A percentile compares a stretch with the other conserved stretches of the same genome.
phyloP scores from a whole-genome alignment of 2,113 vertebrate genomes.

The Python bivittatus region DNA sequence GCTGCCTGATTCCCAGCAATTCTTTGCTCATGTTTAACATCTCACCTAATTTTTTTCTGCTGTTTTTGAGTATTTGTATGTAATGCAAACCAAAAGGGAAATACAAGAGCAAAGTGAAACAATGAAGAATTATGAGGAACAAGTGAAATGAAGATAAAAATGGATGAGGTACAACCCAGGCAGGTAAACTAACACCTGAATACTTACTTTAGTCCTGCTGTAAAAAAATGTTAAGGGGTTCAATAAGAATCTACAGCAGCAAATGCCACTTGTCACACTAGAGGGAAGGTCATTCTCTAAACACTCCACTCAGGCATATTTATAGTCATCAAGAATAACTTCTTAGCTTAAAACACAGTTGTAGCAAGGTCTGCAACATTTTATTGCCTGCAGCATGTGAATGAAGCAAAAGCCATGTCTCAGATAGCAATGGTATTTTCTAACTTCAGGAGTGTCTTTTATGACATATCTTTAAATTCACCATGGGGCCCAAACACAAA shows the following conservation, averaged over 20 bases:
- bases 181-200: neutral
- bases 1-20: neutral
- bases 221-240: neutral
- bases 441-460: conserved; percentile 21
- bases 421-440: conserved; percentile 37
- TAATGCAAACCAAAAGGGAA: neutral
- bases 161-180: neutral
- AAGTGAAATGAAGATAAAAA: conserved; percentile 1
- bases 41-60: neutral
- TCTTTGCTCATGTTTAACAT: neutral
- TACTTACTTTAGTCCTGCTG: neutral
- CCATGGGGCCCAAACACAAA: accelerated
- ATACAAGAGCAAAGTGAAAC: neutral
- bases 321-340: neutral
- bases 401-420: conserved; percentile 11
- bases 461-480: conserved; percentile 36
- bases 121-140: neutral
- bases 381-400: conserved; percentile 10
- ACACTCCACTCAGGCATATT: conserved; percentile 17
- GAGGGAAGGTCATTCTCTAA: neutral
- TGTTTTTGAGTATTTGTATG: neutral
- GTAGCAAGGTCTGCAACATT: conserved; percentile 16
- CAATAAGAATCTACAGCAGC: neutral
- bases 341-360: conserved; percentile 31
- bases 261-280: neutral